Evolutionary conservation across 2,888 invertebrate genomes (phyloP).

Genomic region (Spialia ferax): DNA sequence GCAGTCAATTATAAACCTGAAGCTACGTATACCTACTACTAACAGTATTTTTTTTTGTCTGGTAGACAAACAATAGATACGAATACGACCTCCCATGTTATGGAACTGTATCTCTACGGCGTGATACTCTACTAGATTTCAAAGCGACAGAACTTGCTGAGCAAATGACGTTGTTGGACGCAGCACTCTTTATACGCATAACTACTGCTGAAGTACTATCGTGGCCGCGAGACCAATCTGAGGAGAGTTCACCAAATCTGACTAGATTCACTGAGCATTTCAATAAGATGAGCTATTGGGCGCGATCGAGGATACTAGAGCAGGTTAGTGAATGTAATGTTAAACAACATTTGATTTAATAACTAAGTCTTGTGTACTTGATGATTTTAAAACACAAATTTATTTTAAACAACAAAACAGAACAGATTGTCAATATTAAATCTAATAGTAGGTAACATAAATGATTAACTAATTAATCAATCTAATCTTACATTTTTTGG

Average conservation of each 20-base stretch:
- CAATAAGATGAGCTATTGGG: slow-evolving; percentile 99
- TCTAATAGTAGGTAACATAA: too few relatives aligned
- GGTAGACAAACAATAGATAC: slow-evolving; percentile 73
- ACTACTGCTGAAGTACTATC: slow-evolving; percentile 98
- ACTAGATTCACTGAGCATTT: slow-evolving; percentile 99
- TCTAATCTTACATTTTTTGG: too few relatives aligned
- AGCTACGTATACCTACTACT: too few relatives aligned
- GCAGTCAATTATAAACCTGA: too few relatives aligned
- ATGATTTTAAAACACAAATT: too few relatives aligned
- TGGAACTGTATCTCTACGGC: slow-evolving; percentile 75
- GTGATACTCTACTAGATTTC: slow-evolving; percentile 93
- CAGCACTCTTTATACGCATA: slow-evolving; percentile 97
- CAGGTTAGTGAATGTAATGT: slow-evolving; percentile 70
- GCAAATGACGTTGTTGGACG: slow-evolving; percentile 99
- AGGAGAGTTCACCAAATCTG: slow-evolving; percentile 98
- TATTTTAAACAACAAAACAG: too few relatives aligned
- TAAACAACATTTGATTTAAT: too few relatives aligned
- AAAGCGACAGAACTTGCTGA: slow-evolving; percentile 98
- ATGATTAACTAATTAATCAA: too few relatives aligned
- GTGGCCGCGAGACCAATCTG: slow-evolving; percentile 99
- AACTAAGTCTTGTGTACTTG: too few relatives aligned
- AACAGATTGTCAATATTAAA: too few relatives aligned
- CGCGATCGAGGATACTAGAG: slow-evolving; percentile 96
- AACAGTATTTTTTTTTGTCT: background rate
- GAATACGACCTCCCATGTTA: slow-evolving; percentile 77